These are phyloP conservation scores for Pseudococcus longispinus DNA, from an alignment of 2,888 invertebrate species.

Conservation along the genomic window DNA sequence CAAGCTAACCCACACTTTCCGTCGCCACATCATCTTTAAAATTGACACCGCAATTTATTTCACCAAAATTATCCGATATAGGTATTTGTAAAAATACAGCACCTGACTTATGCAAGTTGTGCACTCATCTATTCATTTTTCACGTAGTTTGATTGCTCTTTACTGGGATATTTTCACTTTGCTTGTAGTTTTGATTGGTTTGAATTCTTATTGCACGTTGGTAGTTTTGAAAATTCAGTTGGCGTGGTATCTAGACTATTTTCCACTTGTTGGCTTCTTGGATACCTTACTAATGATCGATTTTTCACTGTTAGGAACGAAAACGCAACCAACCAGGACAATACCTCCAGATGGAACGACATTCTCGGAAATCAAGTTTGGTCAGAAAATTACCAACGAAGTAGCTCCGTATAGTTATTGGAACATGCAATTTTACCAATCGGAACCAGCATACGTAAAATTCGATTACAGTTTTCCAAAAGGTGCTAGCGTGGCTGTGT, in stretches of 20 bases:
- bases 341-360: slow-evolving; percentile 93
- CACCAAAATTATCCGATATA: neutral
- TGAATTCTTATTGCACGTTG: neutral
- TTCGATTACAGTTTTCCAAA: slow-evolving; percentile 93
- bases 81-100: neutral
- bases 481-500: slow-evolving; percentile 92
- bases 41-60: neutral
- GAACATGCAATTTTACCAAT: slow-evolving; percentile 97
- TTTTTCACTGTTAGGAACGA: slow-evolving; percentile 70
- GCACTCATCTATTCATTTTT: neutral
- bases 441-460: slow-evolving; percentile 90
- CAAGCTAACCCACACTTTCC: neutral
- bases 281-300: neutral
- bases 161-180: slow-evolving; percentile 26
- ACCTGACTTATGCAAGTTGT: neutral
- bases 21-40: neutral
- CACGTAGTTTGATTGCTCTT: neutral
- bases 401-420: slow-evolving; percentile 94
- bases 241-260: neutral
- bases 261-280: neutral
- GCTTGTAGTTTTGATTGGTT: slow-evolving; percentile 39
- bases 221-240: neutral
- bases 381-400: slow-evolving; percentile 85
- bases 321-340: slow-evolving; percentile 87
- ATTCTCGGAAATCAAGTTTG: slow-evolving; percentile 86